Evolutionary conservation across 2,797 vertebrate genomes (phyloP).

Genomic region (Pterois miles): DNA sequence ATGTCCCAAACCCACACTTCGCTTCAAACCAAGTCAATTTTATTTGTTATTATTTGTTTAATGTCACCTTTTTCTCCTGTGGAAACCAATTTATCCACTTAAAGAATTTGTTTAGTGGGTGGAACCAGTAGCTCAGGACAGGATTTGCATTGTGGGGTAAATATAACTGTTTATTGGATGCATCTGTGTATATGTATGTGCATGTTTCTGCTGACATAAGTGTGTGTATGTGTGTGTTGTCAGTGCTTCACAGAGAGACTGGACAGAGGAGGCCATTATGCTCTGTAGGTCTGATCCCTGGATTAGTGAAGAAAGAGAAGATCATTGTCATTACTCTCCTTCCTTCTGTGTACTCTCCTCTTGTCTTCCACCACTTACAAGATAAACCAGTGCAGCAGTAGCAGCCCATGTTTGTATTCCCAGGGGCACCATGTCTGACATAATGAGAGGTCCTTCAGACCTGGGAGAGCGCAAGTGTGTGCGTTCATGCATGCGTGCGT

Average conservation of each 20-base stretch:
- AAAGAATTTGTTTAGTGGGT: not conserved
- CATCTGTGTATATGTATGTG: not conserved
- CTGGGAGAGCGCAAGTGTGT: not conserved
- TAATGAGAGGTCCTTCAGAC: slow-evolving; percentile 30
- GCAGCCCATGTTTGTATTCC: slow-evolving; percentile 45
- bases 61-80: not conserved
- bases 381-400: slow-evolving; percentile 33
- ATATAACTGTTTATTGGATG: not conserved
- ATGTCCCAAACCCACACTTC: not conserved
- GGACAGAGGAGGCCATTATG: slow-evolving; percentile 1
- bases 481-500: not conserved
- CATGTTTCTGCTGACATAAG: not conserved
- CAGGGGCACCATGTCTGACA: slow-evolving; percentile 31
- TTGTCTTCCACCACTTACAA: slow-evolving; percentile 51
- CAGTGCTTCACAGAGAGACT: not conserved
- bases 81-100: slow-evolving; percentile 1
- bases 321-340: slow-evolving; percentile 69
- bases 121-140: not conserved
- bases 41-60: not conserved
- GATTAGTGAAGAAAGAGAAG: slow-evolving; percentile 62
- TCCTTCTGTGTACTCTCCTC: slow-evolving; percentile 60
- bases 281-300: slow-evolving; percentile 5
- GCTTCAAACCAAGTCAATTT: not conserved
- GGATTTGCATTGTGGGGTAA: not conserved
- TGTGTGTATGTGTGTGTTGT: not conserved